A percentile compares a stretch with the other conserved stretches of the same genome.
Conservation (phyloP, 1,140 invertebrate genomes). For the Brachionus asplanchnoidis region DNA sequence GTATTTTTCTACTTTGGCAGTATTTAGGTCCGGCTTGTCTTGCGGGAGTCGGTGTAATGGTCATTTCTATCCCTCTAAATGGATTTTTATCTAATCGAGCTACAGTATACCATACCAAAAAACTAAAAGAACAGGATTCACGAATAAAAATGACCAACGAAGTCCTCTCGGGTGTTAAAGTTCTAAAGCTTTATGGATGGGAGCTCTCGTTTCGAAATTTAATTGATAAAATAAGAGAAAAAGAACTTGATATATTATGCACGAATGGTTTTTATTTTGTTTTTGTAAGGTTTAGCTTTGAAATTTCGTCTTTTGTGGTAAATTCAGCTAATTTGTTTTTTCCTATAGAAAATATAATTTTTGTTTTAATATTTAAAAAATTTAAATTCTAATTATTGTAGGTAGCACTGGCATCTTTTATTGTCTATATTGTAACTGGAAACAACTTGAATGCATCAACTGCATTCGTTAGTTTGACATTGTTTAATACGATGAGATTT, state of each 20-base stretch:
- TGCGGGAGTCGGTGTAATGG: conserved; percentile 56
- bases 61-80: conserved; percentile 65
- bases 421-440: conserved; percentile 53
- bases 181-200: conserved; percentile 55
- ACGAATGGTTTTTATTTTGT: conserved; percentile 58
- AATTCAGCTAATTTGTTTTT: not conserved
- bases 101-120: conserved; percentile 57
- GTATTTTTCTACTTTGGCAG: conserved; percentile 82
- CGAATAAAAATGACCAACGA: conserved; percentile 59
- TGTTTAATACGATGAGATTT: conserved; percentile 95
- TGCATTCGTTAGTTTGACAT: conserved; percentile 85
- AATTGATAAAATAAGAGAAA: conserved; percentile 51
- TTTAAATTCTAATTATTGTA: not conserved
- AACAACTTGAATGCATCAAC: conserved; percentile 53
- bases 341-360: no score
- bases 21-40: conserved; percentile 60
- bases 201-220: conserved; percentile 58
- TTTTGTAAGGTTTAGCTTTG: conserved; percentile 85
- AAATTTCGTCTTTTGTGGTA: conserved; percentile 81
- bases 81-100: conserved; percentile 76
- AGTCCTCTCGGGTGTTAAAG: conserved; percentile 58
- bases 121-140: conserved; percentile 62
- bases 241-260: conserved; percentile 58
- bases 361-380: not conserved
- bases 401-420: conserved; percentile 49